These are phyloP conservation scores for Acanthaster planci DNA, from an alignment of 35 echinoderm and acorn worm genomes.

Conservation along the genomic window DNA sequence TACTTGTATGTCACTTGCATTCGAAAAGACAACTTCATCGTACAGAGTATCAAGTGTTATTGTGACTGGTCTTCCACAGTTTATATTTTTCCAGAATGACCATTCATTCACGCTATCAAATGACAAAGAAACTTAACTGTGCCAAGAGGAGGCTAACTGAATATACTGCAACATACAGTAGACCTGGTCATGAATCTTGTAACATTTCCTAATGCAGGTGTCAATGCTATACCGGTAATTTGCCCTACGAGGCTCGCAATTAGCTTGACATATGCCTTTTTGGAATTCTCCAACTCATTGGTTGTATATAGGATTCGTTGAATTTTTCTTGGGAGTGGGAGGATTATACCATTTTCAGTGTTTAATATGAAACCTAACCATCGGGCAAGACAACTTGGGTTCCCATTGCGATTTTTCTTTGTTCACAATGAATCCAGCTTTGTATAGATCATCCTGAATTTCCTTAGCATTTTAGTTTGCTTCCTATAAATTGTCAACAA, in stretches of 20 bases:
- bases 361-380: conserved; percentile 23
- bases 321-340: background rate
- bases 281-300: background rate
- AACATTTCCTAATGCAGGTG: background rate
- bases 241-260: background rate
- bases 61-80: too few relatives aligned
- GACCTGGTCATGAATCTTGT: background rate
- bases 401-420: conserved; percentile 2
- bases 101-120: background rate
- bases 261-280: background rate
- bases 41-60: background rate
- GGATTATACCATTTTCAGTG: background rate
- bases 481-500: background rate
- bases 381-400: background rate
- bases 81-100: background rate
- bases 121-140: background rate
- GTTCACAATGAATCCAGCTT: background rate
- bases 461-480: background rate
- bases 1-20: conserved; percentile 19
- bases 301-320: background rate
- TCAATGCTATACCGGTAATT: conserved; percentile 16
- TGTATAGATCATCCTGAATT: background rate
- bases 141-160: background rate
- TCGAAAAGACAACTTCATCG: background rate
- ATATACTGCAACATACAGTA: background rate